These are phyloP conservation scores for Nycticorax nycticorax DNA, from an alignment of 2,113 vertebrate species.

Conservation along the genomic window DNA sequence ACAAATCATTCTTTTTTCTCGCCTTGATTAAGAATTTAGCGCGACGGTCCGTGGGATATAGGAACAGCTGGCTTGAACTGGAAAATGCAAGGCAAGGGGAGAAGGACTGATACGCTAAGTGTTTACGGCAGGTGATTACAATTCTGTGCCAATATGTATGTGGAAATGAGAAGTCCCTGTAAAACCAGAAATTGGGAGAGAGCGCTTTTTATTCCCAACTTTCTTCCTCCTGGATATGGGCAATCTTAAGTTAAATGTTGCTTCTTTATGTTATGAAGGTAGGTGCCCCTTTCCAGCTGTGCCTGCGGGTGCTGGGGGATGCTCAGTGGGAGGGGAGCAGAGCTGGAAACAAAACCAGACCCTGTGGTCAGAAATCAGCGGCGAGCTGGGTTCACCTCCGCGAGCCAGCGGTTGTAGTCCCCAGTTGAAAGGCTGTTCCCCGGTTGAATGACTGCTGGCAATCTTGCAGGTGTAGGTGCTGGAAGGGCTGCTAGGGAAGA, in stretches of 20 bases:
- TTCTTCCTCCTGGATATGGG: not conserved
- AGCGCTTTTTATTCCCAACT: not conserved
- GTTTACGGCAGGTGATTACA: not conserved
- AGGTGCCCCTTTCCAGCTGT: not conserved
- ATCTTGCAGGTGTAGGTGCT: rapidly evolving
- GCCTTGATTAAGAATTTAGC: not conserved
- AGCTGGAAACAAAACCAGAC: not conserved
- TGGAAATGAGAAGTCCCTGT: not conserved
- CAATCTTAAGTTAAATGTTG: not conserved
- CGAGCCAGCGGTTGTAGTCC: rapidly evolving
- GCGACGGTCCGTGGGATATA: not conserved
- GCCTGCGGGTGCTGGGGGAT: not conserved
- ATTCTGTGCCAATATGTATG: not conserved
- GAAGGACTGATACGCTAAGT: not conserved
- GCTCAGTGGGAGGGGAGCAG: not conserved
- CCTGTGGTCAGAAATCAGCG: rapidly evolving
- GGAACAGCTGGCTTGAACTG: not conserved
- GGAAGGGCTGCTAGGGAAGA: no score
- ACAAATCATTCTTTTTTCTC: not conserved
- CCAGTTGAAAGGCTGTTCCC: rapidly evolving
- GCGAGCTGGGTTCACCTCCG: not conserved
- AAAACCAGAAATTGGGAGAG: not conserved
- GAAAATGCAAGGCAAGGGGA: not conserved
- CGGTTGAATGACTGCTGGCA: rapidly evolving
- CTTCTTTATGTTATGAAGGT: not conserved